Percentiles rank a stretch among this genome's conserved stretches.
Evolutionary conservation across 2,888 invertebrate genomes (phyloP).

Genomic region (Trichogramma evanescens): DNA sequence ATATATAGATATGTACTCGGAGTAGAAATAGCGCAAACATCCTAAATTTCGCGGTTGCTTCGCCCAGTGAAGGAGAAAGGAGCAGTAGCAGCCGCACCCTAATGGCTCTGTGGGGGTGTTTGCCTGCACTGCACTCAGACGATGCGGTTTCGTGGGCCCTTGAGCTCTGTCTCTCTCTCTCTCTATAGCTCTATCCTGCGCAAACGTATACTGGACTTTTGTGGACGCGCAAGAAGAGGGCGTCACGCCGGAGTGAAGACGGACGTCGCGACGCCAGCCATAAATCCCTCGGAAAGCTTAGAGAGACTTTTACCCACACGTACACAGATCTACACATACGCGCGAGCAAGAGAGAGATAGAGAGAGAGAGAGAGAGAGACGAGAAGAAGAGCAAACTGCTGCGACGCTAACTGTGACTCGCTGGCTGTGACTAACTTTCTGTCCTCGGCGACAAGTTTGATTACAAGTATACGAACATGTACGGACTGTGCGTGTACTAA

Average conservation of each 20-base stretch:
- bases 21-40: constrained; percentile 18
- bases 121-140: constrained; percentile 18
- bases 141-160: constrained; percentile 27
- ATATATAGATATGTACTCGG: too few species aligned
- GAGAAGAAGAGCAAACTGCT: not conserved
- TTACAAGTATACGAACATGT: constrained; percentile 25
- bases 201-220: too few species aligned
- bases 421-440: constrained; percentile 36
- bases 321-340: constrained; percentile 14
- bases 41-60: constrained; percentile 19
- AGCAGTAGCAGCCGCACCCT: not conserved
- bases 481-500: too few species aligned
- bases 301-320: constrained; percentile 13
- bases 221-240: constrained; percentile 25
- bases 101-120: constrained; percentile 7
- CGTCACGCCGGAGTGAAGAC: constrained; percentile 48
- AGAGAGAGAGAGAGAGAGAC: constrained; percentile 2
- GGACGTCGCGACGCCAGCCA: constrained; percentile 47
- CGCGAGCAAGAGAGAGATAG: constrained; percentile 3
- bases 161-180: too few species aligned
- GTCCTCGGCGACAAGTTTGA: constrained; percentile 41
- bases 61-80: constrained; percentile 3
- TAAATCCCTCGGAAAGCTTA: constrained; percentile 34
- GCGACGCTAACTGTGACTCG: constrained; percentile 28
- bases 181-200: too few species aligned